Conservation (phyloP, 2,113 vertebrate species). For the Struthio camelus region DNA sequence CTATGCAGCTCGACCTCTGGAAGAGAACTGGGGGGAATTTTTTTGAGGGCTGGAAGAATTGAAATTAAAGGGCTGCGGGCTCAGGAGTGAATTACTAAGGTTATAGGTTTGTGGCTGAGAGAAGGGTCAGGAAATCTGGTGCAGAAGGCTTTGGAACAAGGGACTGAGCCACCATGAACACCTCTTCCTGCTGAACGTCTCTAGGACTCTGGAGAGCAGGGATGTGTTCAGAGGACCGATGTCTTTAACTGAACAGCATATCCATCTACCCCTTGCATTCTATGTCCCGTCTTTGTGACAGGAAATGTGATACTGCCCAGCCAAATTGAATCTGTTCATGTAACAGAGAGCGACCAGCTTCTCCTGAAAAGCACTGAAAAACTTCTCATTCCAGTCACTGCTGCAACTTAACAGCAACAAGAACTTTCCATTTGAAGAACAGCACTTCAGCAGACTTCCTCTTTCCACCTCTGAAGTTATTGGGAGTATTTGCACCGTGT, state of each 20-base stretch:
- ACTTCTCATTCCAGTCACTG: not conserved
- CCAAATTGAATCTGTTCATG: not conserved
- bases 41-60: not conserved
- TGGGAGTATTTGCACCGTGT: not conserved
- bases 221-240: no score
- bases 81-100: not conserved
- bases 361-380: not conserved
- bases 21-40: not conserved
- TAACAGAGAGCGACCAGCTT: not conserved
- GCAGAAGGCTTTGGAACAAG: not conserved
- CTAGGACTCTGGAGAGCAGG: not conserved
- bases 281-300: not conserved
- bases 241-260: not conserved
- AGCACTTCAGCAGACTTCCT: not conserved
- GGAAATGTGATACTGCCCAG: not conserved
- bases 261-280: not conserved
- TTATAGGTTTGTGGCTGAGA: not conserved
- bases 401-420: not conserved
- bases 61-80: not conserved
- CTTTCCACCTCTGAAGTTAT: not conserved
- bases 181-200: not conserved
- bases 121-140: not conserved
- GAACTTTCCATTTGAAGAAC: not conserved
- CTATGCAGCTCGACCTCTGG: not conserved
- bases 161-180: not conserved